Evolutionary conservation across 2,888 invertebrate species (phyloP), one percentile per base, ranked within the genome.

Genomic region (Himalopsyche tibetana): DNA sequence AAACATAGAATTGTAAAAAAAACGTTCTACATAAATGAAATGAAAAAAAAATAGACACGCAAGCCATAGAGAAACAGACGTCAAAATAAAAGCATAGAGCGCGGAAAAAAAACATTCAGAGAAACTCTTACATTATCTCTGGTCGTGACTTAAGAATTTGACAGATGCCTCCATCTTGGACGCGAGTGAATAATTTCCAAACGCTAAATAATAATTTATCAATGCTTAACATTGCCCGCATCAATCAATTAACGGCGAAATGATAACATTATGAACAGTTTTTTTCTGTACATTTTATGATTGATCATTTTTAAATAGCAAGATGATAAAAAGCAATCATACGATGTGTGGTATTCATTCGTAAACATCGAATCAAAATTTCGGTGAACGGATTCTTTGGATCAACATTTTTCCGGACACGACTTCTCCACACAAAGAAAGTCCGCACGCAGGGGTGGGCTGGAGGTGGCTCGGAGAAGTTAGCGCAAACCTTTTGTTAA

Each of bases 301-400:
- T 74, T 74, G 74, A 74, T 74, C 38, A 74, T 74, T 74, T 74
- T 74, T 74, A 74, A 74, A 74, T 74, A 38, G 74, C 8, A 15
- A 74, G 28, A 69, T 38, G 4, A 8, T 63, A 63, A 12, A 12
- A 28, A 69, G 28, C 28, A 28, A n/a, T 4, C 55, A 55, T 11
- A 3, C 63, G 5, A 63, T 19, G 28, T 19, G 11, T 63, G 63
- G 19, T 19, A 28, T 63, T 63, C 11, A 28, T 15, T 8, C 3
- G 63, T 11, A 8, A 63, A 28, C 28, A 11, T 19, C 63, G 8
- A n/a, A n/a, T 56, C n/a, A 6, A 19, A 56, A 5, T n/a, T 19
- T 4, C n/a, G n/a, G 42, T 6, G 28, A 28, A 28, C 28, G 28
- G 28, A 28, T 28, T 28, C 28, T 28, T 28, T 2, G 2, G 28